Evolutionary conservation across 2,888 invertebrate species (phyloP).

Genomic region (Eulithis prunata): DNA sequence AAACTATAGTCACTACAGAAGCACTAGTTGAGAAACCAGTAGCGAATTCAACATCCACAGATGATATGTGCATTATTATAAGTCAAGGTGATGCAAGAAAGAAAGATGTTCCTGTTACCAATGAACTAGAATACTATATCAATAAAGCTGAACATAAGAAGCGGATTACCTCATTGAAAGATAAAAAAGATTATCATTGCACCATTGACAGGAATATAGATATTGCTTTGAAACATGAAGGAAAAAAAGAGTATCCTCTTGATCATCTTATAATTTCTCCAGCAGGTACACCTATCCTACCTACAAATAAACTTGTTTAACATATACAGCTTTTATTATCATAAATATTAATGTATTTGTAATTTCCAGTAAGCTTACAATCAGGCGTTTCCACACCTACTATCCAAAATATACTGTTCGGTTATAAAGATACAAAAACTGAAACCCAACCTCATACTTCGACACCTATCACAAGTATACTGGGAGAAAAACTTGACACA

Average conservation of each 20-base stretch:
- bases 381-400: constrained; percentile 65
- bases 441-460: constrained; percentile 2
- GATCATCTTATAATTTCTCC: constrained; percentile 66
- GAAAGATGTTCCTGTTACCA: constrained; percentile 16
- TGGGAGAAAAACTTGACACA: constrained; percentile 5
- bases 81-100: constrained; percentile 22
- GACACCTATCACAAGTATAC: constrained; percentile 18
- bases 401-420: constrained; percentile 71
- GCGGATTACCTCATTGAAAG: constrained; percentile 7
- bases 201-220: constrained; percentile 68
- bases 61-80: constrained; percentile 18
- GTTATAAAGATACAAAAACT: constrained; percentile 49
- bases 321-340: not conserved
- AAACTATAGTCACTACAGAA: constrained; percentile 1
- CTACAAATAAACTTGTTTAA: too few relatives aligned
- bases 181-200: constrained; percentile 45
- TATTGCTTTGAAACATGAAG: constrained; percentile 60
- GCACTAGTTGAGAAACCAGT: not conserved
- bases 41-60: not conserved
- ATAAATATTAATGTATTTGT: not conserved
- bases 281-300: constrained; percentile 51
- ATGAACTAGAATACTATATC: constrained; percentile 38
- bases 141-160: constrained; percentile 35
- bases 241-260: constrained; percentile 55
- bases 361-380: constrained; percentile 33